Evolutionary conservation across 2,888 invertebrate genomes (phyloP).

Genomic region (Drosophila putrida): DNA sequence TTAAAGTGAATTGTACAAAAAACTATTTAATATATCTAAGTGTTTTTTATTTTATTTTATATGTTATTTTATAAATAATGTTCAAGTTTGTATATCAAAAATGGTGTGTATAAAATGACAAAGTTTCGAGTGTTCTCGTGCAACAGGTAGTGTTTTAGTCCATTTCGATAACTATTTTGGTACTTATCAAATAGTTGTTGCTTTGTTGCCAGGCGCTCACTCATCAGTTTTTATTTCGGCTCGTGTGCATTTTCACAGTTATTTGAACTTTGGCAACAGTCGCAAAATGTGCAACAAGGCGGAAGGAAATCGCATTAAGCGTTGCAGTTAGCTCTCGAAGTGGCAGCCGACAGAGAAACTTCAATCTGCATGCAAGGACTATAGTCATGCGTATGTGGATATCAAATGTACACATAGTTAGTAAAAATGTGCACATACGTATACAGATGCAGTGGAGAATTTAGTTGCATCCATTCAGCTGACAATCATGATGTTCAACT

Average conservation of each 20-base stretch:
- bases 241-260: conserved; percentile 73
- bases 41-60: no score
- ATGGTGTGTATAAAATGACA: conserved; percentile 20
- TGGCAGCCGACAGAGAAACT: conserved; percentile 44
- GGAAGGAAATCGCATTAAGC: conserved; percentile 71
- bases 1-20: no score
- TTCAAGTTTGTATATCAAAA: neutral
- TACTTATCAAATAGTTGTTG: conserved; percentile 12
- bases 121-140: conserved; percentile 7
- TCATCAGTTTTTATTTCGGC: neutral
- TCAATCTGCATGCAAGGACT: conserved; percentile 26
- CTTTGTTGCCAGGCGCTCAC: neutral
- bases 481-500: neutral
- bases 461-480: conserved; percentile 1
- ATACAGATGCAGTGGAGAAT: neutral
- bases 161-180: conserved; percentile 2
- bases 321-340: conserved; percentile 62
- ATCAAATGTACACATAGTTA: neutral
- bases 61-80: neutral
- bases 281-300: conserved; percentile 73
- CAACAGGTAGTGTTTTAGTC: neutral
- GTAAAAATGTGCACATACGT: neutral
- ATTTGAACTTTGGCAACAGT: conserved; percentile 75
- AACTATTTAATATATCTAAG: no score
- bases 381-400: conserved; percentile 9